Evolutionary conservation across 2,888 invertebrate species (phyloP).

Genomic region (Fragum whitleyi): DNA sequence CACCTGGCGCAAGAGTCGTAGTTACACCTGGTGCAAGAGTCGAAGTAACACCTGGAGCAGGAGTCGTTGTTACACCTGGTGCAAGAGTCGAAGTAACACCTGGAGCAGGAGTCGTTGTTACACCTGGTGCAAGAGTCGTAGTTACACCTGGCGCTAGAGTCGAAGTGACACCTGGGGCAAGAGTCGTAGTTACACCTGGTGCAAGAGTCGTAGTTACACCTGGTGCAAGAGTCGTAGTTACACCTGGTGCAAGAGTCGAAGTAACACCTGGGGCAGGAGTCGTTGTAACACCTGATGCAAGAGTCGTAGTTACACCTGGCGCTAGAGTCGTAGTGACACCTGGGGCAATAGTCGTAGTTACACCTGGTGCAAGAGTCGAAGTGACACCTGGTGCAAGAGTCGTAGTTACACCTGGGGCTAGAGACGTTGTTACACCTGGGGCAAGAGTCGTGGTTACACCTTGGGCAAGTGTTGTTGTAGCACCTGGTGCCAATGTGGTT

Average conservation of each 20-base stretch:
- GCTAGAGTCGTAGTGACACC: neutral
- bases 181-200: neutral
- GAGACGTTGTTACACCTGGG: neutral
- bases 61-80: too few relatives aligned
- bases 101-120: neutral
- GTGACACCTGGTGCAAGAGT: neutral
- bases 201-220: neutral
- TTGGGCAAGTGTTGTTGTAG: neutral
- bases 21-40: neutral
- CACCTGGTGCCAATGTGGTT: neutral
- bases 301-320: neutral
- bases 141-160: too few relatives aligned
- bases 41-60: neutral
- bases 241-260: neutral
- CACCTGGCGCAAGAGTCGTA: neutral
- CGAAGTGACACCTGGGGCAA: neutral
- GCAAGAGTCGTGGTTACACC: neutral
- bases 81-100: neutral
- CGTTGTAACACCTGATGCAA: neutral
- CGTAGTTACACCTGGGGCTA: neutral
- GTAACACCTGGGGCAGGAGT: neutral
- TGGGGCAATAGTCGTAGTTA: neutral
- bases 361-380: neutral
- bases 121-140: too few relatives aligned
- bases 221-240: neutral